Evolutionary conservation across 2,797 vertebrate genomes (phyloP).

Genomic region (Anabas testudineus): DNA sequence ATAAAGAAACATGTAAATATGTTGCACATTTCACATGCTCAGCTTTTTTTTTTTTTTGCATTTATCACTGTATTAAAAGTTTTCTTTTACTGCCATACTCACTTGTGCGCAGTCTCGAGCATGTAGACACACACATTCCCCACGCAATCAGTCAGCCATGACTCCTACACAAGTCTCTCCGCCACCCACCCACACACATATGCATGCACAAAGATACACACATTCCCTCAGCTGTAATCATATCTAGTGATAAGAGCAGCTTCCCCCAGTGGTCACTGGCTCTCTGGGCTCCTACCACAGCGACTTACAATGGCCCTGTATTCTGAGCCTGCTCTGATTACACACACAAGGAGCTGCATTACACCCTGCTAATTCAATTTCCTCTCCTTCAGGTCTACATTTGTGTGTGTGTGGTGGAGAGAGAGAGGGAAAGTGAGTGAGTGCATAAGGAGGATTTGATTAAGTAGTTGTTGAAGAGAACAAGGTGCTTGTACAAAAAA

Average conservation of each 20-base stretch:
- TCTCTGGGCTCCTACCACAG: slow-evolving; percentile 51
- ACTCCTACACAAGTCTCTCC: slow-evolving; percentile 69
- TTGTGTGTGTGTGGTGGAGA: slow-evolving; percentile 48
- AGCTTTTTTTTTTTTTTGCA: not conserved
- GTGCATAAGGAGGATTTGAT: slow-evolving; percentile 52
- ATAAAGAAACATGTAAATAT: not conserved
- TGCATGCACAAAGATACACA: slow-evolving; percentile 44
- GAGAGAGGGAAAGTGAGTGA: slow-evolving; percentile 25
- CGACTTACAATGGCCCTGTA: slow-evolving; percentile 73
- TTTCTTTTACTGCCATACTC: slow-evolving; percentile 9
- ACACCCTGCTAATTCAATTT: slow-evolving; percentile 82
- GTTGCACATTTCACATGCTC: not conserved
- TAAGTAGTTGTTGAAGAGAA: slow-evolving; percentile 53
- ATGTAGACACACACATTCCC: slow-evolving; percentile 60
- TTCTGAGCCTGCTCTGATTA: slow-evolving; percentile 78
- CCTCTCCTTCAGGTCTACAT: slow-evolving; percentile 70
- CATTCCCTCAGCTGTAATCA: slow-evolving; percentile 71
- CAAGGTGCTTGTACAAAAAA: slow-evolving; percentile 40
- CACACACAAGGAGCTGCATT: slow-evolving; percentile 81
- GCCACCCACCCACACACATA: slow-evolving; percentile 37
- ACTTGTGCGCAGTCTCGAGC: slow-evolving; percentile 26
- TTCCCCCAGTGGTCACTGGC: slow-evolving; percentile 67
- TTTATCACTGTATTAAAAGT: not conserved
- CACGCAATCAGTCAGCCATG: slow-evolving; percentile 53
- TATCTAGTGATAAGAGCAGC: slow-evolving; percentile 77